Base-by-base conservation (phyloP, 2,888 invertebrate species). In the Melangyna quadrimaculata region DNA sequence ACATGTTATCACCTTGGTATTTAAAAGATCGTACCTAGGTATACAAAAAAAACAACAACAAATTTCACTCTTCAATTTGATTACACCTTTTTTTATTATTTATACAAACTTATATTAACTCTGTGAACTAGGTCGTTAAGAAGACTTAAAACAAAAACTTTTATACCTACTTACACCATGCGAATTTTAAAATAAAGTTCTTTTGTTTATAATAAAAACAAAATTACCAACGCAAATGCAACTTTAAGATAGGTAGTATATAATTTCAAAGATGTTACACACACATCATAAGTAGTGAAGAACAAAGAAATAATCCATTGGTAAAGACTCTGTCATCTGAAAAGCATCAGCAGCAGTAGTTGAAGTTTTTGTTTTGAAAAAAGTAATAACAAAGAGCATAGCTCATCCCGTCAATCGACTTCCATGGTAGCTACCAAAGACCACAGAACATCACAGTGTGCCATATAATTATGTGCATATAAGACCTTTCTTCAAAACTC, bases 41-140 rank as follows among this genome's bases (percentile, higher is more conserved):
- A 53, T 37, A 65, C n/a, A 48, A 22, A 32, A 22, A 67, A 67
- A 65, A 45, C 12, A 17, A 29, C 32, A 57, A 48, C 35, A 35
- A 81, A 77, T 81, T 81, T 81, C 65, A 78, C 78, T 74, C 43
- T 69, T 27, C 69, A 55, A 37, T 70, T 43, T 63, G 32, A 24
- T 81, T 86, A 78, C 77, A 86, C 63, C 57, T 48, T 74, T 74
- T 74, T 65, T 74, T 74, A 59, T 65, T 53, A 73, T 77, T 78
- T 69, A n/a, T n/a, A 75, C 72, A 73, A 80, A 63, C 9, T 17
- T 24, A 35, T 67, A 65, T 27, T 45, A 19, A 65, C 19, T 80
- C 35, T 86, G 86, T 59, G 81, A 86, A 86, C 37, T 57, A 40
- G 86, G 86, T 65, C 81, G 53, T 5, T 12, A 74, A 63, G 24